These are phyloP conservation scores for Scytalopus superciliaris DNA, from an alignment of 2,113 vertebrate species.

Conservation along the genomic window DNA sequence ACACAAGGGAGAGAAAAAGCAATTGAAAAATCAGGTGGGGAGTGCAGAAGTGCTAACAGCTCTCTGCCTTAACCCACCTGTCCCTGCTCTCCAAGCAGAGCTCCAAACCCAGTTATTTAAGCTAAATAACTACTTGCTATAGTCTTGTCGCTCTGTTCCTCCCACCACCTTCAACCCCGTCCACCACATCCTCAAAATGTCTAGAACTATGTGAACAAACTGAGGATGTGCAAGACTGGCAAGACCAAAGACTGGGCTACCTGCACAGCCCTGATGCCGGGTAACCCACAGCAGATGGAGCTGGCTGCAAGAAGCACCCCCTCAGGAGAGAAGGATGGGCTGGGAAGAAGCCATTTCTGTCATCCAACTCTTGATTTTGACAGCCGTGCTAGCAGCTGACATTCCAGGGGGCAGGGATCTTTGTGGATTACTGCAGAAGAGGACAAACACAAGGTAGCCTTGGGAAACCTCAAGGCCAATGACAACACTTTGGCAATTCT, in stretches of 20 bases:
- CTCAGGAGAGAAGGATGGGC: background rate
- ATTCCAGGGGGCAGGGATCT: background rate
- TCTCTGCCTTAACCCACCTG: background rate
- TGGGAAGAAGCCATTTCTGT: background rate
- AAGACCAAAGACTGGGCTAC: fast-evolving
- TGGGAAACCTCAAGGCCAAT: background rate
- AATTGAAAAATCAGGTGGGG: constrained; percentile 15
- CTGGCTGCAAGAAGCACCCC: background rate
- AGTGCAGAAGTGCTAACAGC: background rate
- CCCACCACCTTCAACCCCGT: background rate
- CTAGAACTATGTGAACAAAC: background rate
- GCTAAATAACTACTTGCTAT: background rate
- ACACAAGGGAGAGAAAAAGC: background rate
- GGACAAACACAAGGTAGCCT: background rate
- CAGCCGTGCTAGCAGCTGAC: background rate
- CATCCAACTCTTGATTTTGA: background rate
- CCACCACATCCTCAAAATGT: background rate
- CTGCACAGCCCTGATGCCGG: fast-evolving
- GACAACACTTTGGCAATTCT: background rate
- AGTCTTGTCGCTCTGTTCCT: background rate
- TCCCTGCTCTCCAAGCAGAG: background rate
- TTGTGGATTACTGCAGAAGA: background rate
- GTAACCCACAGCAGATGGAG: background rate
- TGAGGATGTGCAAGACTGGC: background rate
- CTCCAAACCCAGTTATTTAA: background rate